Evolutionary conservation across 2,797 vertebrate genomes (phyloP), one percentile per base, ranked within the genome.

Genomic region (Protosalanx chinensis): DNA sequence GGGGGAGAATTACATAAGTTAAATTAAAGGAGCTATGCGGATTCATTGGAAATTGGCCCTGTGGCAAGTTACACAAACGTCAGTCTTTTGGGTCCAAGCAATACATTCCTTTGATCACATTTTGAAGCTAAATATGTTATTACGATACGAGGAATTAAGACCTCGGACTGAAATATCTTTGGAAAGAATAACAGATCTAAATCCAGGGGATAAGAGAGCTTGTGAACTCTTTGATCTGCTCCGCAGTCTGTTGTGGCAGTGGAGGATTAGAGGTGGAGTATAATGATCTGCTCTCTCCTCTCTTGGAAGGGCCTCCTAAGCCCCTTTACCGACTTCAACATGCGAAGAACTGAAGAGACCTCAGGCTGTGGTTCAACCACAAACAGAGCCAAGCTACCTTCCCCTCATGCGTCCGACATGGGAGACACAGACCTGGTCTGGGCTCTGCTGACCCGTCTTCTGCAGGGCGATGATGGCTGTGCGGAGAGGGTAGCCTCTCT

Each of bases 391-490:
- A n/a, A 6, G 18, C 51, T 16, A 8, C 1, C 1, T 16, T n/a
- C 18, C 10, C 51, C 15, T 16, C 3, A 5, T n/a, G 4, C 3
- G 51, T 56, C 6, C 3, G 18, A 56, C 3, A 16, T 56, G 51
- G 18, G 51, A n/a, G 18, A 56, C 16, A 86, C 93, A 79, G 72
- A 97, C 97, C 95, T 98, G 93, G 72, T 92, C 93, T n/a, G 94
- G 89, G 68, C 91, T 95, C 80, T 94, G 93, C 64, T 76, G 89
- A 20, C 96, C 94, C 0, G 90, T 95, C 88, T 94, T 97, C 92
- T 98, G 96, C 73, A 98, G 90, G 58, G 96, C 93, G 8, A 92
- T 86, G 70, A 99, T 94, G 78, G 95, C 96, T 20, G 93, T 93
- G 23, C 76, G 90, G 30, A 94, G 82, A 0, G 96, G 89, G 78